Evolutionary conservation across 2,797 vertebrate species (phyloP), one percentile per base, ranked within the genome.

Genomic region (Alectoris magna): DNA sequence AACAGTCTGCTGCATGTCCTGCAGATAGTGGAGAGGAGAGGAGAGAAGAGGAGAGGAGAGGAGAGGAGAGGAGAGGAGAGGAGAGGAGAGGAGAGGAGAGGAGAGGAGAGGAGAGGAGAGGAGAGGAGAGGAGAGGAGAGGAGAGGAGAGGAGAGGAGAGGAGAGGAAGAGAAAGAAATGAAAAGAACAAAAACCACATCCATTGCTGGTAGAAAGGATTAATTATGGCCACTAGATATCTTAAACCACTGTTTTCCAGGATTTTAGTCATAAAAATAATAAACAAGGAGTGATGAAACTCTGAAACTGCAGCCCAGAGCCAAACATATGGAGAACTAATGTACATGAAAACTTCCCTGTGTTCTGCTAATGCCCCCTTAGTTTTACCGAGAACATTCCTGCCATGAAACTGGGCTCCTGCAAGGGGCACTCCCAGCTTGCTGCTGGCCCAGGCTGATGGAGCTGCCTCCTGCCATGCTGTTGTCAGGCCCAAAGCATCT

Each of bases 251-350:
- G 3, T 58, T 93, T 77, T 84, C 44, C 72, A 91, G 34, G 38
- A 92, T 76, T 87, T 77, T 74, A 94, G 58, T 72, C 41, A 76
- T 82, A 87, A 88, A 93, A 93, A 88, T 93, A 94, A 91, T 49
- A 91, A 93, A 94, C 34, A 62, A 94, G 60, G 74, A 74, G 84
- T 77, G 82, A 87, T 6, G 49, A 90, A 94, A 75, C 27, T 74
- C 77, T 88, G 58, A 88, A 95, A 91, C 43, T 81, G 46, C 60
- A 87, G 83, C 44, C 82, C 77, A 84, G 68, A 96, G 90, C 90
- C 80, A 74, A 95, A 94, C 84, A 88, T 87, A 87, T 49, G 53
- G 80, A 88, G 88, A 90, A 86, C 58, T 78, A 94, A 90, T 36
- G 77, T 73, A 64, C 76, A 38, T 66, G 85, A 93, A 95, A 87